Evolutionary conservation across 2,113 vertebrate genomes (phyloP).

Genomic region (Heliornis fulica): DNA sequence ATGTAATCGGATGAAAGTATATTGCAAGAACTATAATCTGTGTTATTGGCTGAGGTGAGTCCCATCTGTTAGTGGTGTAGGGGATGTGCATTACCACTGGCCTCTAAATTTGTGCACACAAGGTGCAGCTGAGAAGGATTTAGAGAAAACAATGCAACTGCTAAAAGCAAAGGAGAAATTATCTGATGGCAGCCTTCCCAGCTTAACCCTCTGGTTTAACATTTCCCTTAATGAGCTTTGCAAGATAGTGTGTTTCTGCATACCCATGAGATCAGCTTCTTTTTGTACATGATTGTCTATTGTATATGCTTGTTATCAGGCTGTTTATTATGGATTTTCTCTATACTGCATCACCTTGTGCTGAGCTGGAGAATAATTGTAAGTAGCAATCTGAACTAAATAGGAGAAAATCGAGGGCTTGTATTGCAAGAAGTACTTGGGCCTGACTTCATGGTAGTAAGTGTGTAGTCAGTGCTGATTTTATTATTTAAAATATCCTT

Average conservation of each 20-base stretch:
- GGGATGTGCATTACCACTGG: neutral
- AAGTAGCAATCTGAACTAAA: neutral
- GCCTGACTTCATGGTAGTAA: neutral
- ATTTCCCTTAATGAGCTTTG: neutral
- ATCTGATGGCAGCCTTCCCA: neutral
- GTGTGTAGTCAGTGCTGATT: neutral
- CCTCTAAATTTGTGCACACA: neutral
- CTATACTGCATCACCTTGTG: neutral
- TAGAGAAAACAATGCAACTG: neutral
- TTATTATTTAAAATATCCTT: neutral
- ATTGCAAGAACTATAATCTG: neutral
- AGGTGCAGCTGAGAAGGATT: neutral
- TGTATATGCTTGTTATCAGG: neutral
- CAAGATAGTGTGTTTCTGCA: neutral
- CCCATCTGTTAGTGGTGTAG: conserved; percentile 10
- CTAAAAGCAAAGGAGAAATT: neutral
- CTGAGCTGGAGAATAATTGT: neutral
- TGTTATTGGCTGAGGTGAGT: neutral
- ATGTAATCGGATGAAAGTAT: neutral
- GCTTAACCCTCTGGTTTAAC: neutral
- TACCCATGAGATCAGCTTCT: neutral
- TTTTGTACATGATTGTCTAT: neutral
- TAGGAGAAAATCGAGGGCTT: neutral
- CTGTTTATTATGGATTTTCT: neutral
- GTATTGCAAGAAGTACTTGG: neutral